Percentiles rank a stretch among this genome's conserved stretches.
phyloP scores from a whole-genome alignment of 2,888 invertebrate genomes.

The Torymus auratus region DNA sequence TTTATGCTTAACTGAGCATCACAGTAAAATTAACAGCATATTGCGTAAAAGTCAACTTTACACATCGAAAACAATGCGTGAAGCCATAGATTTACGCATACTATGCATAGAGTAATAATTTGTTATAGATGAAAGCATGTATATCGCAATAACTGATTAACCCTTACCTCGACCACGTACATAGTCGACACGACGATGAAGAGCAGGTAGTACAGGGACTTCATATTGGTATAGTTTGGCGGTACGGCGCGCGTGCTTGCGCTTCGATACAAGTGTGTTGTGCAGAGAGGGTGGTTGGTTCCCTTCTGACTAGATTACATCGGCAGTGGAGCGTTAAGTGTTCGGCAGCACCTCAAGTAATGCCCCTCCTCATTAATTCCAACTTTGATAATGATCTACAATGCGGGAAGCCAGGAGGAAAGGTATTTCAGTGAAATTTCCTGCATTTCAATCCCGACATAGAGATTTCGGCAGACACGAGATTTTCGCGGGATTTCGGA shows the following conservation, averaged over 20 bases:
- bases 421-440: constrained; percentile 1
- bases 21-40: no score
- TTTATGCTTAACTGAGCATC: no score
- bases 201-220: constrained; percentile 45
- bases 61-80: no score
- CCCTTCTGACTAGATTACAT: constrained; percentile 41
- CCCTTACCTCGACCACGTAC: constrained; percentile 47
- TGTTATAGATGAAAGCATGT: no score
- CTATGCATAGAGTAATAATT: no score
- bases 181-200: constrained; percentile 33
- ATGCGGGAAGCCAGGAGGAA: constrained; percentile 9
- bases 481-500: no score
- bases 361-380: constrained; percentile 50
- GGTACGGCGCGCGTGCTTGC: background rate
- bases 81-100: no score
- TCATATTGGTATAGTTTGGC: constrained; percentile 37
- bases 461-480: no score
- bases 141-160: background rate
- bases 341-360: constrained; percentile 37
- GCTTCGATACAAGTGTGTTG: background rate
- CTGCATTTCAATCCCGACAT: background rate
- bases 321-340: constrained; percentile 33
- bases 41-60: no score
- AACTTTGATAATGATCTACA: constrained; percentile 47
- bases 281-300: constrained; percentile 4